Evolutionary conservation across 1,140 invertebrate genomes (phyloP).

Genomic region (Pseudomyrmex dendroicus): DNA sequence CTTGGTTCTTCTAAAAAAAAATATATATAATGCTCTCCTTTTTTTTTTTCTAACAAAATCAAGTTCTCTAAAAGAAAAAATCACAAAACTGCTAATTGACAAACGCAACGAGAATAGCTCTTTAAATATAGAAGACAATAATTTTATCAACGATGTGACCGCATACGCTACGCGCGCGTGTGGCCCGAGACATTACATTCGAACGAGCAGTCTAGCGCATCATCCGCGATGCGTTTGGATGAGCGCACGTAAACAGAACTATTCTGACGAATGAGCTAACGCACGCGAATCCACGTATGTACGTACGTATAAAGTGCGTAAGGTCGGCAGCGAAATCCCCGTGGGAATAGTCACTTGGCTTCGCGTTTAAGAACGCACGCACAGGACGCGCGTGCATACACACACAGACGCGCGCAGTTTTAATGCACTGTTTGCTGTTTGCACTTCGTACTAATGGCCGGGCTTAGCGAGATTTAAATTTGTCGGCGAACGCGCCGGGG

Average conservation of each 20-base stretch:
- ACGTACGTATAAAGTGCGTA: constrained; percentile 57
- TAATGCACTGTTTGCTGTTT: constrained; percentile 84
- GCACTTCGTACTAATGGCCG: constrained; percentile 83
- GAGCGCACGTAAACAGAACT: constrained; percentile 19
- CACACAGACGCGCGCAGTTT: constrained; percentile 68
- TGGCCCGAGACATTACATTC: constrained; percentile 4
- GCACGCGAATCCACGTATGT: constrained; percentile 19
- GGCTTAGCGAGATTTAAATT: constrained; percentile 85
- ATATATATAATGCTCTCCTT: background rate
- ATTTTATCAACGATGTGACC: constrained; percentile 35
- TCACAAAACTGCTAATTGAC: too few species aligned
- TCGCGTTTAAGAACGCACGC: constrained; percentile 77
- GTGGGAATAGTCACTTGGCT: constrained; percentile 84
- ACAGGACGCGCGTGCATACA: constrained; percentile 16
- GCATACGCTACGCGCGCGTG: background rate
- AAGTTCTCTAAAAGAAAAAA: background rate
- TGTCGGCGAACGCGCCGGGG: constrained; percentile 72
- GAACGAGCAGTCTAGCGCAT: background rate
- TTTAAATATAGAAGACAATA: background rate
- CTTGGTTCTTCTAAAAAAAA: background rate
- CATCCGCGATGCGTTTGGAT: constrained; percentile 12
- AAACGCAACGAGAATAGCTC: too few species aligned
- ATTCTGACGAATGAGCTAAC: background rate
- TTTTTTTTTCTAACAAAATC: background rate
- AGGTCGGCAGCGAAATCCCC: constrained; percentile 77